Conservation (phyloP, 1,140 invertebrate species). For the Drosophila sturtevanti region DNA sequence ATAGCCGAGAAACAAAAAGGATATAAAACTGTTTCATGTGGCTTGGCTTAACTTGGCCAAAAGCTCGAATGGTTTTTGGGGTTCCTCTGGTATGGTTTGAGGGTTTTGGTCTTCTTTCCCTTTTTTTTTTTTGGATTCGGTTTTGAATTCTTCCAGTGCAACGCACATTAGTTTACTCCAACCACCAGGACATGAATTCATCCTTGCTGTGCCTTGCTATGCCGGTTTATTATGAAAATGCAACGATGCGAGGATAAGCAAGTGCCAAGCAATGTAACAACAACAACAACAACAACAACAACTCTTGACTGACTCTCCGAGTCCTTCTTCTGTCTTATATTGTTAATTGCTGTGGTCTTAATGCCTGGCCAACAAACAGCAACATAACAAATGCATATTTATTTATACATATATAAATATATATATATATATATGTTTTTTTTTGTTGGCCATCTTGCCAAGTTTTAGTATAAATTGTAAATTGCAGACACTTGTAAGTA, state of each 20-base stretch:
- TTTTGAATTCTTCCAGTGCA: constrained; percentile 64
- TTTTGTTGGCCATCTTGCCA: constrained; percentile 12
- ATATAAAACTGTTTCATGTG: constrained; percentile 53
- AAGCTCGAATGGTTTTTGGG: background rate
- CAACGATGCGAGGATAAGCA: constrained; percentile 76
- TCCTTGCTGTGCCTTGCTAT: constrained; percentile 28
- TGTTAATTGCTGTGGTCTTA: constrained; percentile 74
- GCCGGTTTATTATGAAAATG: constrained; percentile 76
- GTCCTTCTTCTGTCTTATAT: constrained; percentile 19
- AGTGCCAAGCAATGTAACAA: constrained; percentile 63
- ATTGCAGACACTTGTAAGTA: constrained; percentile 14
- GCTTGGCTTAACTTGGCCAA: constrained; percentile 3
- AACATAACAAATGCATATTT: constrained; percentile 55
- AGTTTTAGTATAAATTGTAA: constrained; percentile 29
- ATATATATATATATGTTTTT: constrained; percentile 16
- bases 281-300: too few species aligned
- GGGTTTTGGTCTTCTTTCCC: background rate
- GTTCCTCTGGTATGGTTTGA: background rate
- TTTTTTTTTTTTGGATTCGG: background rate
- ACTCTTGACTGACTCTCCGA: constrained; percentile 46
- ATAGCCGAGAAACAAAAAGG: background rate
- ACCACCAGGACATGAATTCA: constrained; percentile 57
- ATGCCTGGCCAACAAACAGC: constrained; percentile 55
- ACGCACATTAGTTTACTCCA: constrained; percentile 68
- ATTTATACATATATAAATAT: constrained; percentile 64